Base-by-base conservation (phyloP, 2,888 invertebrate genomes). In the Petrolisthes manimaculis region DNA sequence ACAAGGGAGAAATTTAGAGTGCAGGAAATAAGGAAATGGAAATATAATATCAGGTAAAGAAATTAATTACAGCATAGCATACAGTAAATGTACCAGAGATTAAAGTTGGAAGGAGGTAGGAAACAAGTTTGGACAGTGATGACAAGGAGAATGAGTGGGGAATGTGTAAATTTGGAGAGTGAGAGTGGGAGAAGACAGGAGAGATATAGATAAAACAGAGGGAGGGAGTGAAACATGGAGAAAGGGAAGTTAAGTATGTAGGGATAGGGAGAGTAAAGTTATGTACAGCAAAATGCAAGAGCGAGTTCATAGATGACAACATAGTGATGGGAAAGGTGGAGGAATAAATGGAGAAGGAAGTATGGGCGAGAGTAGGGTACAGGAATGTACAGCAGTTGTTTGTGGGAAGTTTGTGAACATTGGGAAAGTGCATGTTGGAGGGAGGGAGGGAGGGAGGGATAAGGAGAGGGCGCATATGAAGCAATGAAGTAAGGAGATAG, bases 141-240 rank as follows among this genome's bases (percentile, higher is more conserved):
- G 55, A 74, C 55, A 24, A 14, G 53, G 21, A 75, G 55, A n/a
- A 14, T 9, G 67, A 82, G 82, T 21, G 82, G 69, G 82, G 51
- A 69, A 67, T 24, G 69, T 61, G 18, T 24, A 82, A 21, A 74
- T 54, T 54, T 54, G 75, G 74, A 84, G 75, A 84, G 55, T 24
- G 54, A 54, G 53, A 69, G 69, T 14, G 67, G 54, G 71, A 14
- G 37, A n/a, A 37, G 14, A 37, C 9, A 51, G 51, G 82, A 69
- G 69, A 81, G 61, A 4, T 6, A n/a, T 6, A 4, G 56, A 24
- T n/a, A 24, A 3, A 77, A n/a, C 5, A 4, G 5, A 4, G 21
- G 37, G 6, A 9, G 21, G 5, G 5, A 5, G 0, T 5, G 21
- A 9, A 9, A 9, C 12, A 12, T 21, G 21, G 37, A 37, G 37